These are phyloP conservation scores for Rhea americana DNA, from an alignment of 2,113 vertebrate genomes.

Conservation along the genomic window DNA sequence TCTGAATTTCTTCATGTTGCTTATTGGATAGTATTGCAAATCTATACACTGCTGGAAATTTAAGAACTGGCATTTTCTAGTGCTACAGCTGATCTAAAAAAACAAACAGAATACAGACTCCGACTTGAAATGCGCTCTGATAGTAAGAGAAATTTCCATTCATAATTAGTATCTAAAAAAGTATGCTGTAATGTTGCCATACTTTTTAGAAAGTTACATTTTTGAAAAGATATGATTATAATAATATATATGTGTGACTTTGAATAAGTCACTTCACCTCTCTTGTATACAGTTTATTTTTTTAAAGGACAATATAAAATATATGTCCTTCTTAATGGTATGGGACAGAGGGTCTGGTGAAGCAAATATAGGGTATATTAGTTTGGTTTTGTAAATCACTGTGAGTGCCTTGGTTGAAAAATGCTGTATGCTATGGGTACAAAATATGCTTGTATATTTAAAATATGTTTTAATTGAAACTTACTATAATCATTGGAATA, in stretches of 20 bases:
- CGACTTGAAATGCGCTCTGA: not conserved
- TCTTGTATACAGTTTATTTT: not conserved
- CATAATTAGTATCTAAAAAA: not conserved
- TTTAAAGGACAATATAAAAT: not conserved
- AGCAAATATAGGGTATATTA: not conserved
- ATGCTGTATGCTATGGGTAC: not conserved
- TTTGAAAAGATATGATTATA: not conserved
- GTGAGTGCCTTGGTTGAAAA: not conserved
- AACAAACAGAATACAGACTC: not conserved
- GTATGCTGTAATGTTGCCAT: not conserved
- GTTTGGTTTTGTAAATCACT: not conserved
- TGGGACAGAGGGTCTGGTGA: not conserved
- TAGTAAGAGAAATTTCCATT: not conserved
- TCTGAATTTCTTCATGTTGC: constrained; percentile 4
- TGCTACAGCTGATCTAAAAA: not conserved
- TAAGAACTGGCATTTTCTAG: constrained; percentile 36
- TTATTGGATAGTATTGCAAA: constrained; percentile 38
- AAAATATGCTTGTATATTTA: not conserved
- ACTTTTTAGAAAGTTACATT: not conserved
- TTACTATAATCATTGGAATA: not conserved
- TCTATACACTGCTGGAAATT: constrained; percentile 24
- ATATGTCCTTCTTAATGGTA: not conserved
- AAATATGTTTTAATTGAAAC: not conserved
- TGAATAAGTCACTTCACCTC: not conserved
- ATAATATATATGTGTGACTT: not conserved